phyloP scores from a whole-genome alignment of 2,797 vertebrate genomes.

The Semaprochilodus insignis region DNA sequence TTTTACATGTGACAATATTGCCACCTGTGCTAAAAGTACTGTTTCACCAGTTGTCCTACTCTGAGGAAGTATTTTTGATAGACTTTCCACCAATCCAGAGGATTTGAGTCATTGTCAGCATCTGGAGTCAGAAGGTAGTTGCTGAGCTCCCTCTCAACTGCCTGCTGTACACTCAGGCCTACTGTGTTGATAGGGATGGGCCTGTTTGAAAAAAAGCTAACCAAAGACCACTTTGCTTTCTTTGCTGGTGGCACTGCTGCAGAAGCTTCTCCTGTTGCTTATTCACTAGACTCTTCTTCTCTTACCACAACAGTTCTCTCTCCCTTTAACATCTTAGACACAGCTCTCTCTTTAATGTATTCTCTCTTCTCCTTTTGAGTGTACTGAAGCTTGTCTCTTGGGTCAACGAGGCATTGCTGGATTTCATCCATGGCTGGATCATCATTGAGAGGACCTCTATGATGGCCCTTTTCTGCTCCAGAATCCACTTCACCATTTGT shows the following conservation, averaged over 20 bases:
- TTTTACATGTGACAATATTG: no score
- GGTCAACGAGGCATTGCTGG: not conserved
- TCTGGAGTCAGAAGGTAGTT: constrained; percentile 36
- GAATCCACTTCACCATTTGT: constrained; percentile 23
- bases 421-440: constrained; percentile 24
- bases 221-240: constrained; percentile 6
- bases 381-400: constrained; percentile 28
- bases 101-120: constrained; percentile 38
- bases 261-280: not conserved
- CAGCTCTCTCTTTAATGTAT: constrained; percentile 24
- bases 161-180: constrained; percentile 22
- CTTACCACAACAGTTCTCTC: constrained; percentile 9
- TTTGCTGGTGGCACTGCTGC: constrained; percentile 15
- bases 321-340: constrained; percentile 17
- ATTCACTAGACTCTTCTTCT: constrained; percentile 35
- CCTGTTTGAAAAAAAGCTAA: constrained; percentile 23
- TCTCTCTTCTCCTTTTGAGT: no score
- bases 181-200: constrained; percentile 16
- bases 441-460: constrained; percentile 22
- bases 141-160: constrained; percentile 22
- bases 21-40: not conserved
- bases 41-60: constrained; percentile 13
- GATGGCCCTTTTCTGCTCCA: constrained; percentile 20
- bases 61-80: constrained; percentile 32
- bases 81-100: constrained; percentile 48